Percentiles rank a stretch among this genome's conserved stretches.
These are phyloP conservation scores for Xestia c-nigrum DNA, from an alignment of 2,888 invertebrate genomes.

Conservation along the genomic window DNA sequence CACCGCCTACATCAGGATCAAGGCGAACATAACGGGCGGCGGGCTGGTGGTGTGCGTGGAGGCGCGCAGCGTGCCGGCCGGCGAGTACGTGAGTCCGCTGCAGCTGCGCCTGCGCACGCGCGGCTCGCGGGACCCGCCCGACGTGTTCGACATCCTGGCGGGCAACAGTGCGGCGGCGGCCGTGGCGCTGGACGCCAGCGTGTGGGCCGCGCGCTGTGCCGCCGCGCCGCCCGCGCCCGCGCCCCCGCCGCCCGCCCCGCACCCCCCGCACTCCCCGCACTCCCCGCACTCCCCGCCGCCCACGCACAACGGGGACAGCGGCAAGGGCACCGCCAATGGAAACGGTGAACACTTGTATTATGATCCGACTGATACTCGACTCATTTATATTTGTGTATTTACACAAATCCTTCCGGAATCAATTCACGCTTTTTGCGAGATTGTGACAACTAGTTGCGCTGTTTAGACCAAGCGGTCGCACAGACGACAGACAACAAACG, in stretches of 20 bases:
- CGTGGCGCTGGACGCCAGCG: slow-evolving; percentile 69
- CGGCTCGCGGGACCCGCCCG: slow-evolving; percentile 78
- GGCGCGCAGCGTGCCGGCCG: slow-evolving; percentile 78
- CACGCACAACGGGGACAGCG: slow-evolving; percentile 45
- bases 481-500: not conserved
- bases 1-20: slow-evolving; percentile 65
- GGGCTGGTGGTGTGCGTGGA: slow-evolving; percentile 85
- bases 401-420: not conserved
- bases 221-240: slow-evolving; percentile 64
- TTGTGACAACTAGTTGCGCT: not conserved
- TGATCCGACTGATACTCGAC: not conserved
- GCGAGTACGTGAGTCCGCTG: slow-evolving; percentile 80
- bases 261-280: slow-evolving; percentile 55
- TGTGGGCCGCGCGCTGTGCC: slow-evolving; percentile 73
- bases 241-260: slow-evolving; percentile 57
- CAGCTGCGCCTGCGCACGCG: slow-evolving; percentile 81
- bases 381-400: not conserved
- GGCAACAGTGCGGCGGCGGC: slow-evolving; percentile 77
- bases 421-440: not conserved
- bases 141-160: slow-evolving; percentile 69
- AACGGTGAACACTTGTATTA: slow-evolving; percentile 27
- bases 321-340: slow-evolving; percentile 65
- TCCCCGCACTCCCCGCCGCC: slow-evolving; percentile 32
- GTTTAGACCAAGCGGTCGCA: not conserved
- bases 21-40: slow-evolving; percentile 80